Conservation (phyloP, 1,140 invertebrate species). For the Sinella curviseta region DNA sequence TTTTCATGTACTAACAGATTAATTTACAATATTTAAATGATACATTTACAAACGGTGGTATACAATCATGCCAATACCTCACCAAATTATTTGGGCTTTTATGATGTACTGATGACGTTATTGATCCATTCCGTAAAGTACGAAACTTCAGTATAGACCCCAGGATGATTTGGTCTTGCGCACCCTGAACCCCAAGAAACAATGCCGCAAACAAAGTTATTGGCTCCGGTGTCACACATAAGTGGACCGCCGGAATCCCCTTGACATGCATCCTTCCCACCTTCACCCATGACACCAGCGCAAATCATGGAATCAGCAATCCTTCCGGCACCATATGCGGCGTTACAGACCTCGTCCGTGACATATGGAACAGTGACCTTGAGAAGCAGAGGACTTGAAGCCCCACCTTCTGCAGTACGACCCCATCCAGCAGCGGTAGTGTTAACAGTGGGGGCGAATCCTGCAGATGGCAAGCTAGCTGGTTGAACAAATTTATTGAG, state of each 20-base stretch:
- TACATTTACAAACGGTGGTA: too few species aligned
- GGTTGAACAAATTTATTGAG: not conserved
- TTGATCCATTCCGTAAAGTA: not conserved
- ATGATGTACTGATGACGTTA: not conserved
- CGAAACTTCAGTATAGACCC: not conserved
- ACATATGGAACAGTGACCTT: slow-evolving; percentile 52
- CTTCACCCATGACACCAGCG: slow-evolving; percentile 3
- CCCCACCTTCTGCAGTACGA: not conserved
- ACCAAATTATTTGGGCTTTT: too few species aligned
- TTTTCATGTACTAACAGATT: too few species aligned
- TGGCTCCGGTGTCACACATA: not conserved
- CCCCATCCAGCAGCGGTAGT: slow-evolving; percentile 1
- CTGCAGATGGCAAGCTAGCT: not conserved
- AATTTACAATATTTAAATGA: too few species aligned
- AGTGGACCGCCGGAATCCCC: slow-evolving; percentile 5
- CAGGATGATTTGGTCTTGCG: not conserved
- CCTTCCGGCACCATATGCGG: slow-evolving; percentile 47
- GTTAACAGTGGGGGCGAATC: not conserved
- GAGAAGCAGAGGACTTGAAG: slow-evolving; percentile 51
- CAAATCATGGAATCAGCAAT: slow-evolving; percentile 49
- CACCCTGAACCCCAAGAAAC: not conserved
- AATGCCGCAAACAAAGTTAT: not conserved
- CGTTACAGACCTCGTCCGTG: slow-evolving; percentile 50
- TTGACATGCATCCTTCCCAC: slow-evolving; percentile 19
- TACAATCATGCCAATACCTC: too few species aligned